These are phyloP conservation scores for Vollenhovia emeryi DNA, from an alignment of 1,140 invertebrate species.

Conservation along the genomic window DNA sequence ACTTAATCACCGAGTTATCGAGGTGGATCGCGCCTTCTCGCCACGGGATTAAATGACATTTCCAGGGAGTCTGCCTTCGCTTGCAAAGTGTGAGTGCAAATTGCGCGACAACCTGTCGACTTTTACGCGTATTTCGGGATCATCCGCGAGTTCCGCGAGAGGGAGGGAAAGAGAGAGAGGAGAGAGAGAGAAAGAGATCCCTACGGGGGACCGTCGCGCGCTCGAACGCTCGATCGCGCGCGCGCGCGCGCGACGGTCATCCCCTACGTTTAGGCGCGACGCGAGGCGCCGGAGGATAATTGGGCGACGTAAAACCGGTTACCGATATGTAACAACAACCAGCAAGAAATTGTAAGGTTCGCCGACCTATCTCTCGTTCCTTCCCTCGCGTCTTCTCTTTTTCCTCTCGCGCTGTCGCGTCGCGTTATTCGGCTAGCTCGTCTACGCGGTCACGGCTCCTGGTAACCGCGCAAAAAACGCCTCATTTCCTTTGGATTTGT, in stretches of 20 bases:
- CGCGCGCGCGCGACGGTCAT: slow-evolving; percentile 1
- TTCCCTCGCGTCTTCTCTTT: neutral
- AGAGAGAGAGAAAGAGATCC: too few species aligned
- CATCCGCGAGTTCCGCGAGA: neutral
- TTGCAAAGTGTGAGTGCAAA: slow-evolving; percentile 36
- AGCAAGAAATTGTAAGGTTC: slow-evolving; percentile 44
- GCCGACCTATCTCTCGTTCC: slow-evolving; percentile 44
- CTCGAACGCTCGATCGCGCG: too few species aligned
- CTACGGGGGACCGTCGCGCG: too few species aligned
- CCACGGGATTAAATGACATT: slow-evolving; percentile 47
- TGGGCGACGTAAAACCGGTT: slow-evolving; percentile 17
- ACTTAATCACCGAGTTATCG: neutral
- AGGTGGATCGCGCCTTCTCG: neutral
- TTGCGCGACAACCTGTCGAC: neutral
- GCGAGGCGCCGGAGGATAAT: neutral
- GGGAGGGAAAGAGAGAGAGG: neutral
- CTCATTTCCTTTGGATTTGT: neutral
- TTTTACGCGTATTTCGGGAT: neutral
- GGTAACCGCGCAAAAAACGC: neutral
- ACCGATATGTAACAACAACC: slow-evolving; percentile 6
- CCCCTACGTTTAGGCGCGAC: neutral
- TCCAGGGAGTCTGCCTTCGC: slow-evolving; percentile 23
- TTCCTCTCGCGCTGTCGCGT: neutral
- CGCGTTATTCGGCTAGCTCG: neutral
- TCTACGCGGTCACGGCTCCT: neutral